These are phyloP conservation scores for Tenodera sinensis DNA, from an alignment of 2,888 invertebrate genomes.

Conservation along the genomic window DNA sequence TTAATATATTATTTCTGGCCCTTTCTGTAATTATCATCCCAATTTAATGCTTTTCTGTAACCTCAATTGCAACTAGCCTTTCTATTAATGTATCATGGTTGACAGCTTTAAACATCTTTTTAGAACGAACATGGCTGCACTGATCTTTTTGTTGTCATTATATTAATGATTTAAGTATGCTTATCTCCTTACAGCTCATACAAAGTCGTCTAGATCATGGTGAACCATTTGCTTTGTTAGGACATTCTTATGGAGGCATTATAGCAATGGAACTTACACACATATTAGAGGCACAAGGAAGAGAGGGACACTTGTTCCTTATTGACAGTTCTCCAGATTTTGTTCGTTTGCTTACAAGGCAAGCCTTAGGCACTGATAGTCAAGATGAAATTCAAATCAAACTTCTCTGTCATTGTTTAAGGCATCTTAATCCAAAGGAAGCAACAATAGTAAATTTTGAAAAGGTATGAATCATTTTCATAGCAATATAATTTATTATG, in stretches of 20 bases:
- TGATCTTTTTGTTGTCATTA: too few species aligned
- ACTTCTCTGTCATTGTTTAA: slow-evolving; percentile 51
- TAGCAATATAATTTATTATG: too few species aligned
- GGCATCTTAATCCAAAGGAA: not conserved
- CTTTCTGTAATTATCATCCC: too few species aligned
- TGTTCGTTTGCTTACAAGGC: slow-evolving; percentile 40
- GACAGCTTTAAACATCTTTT: too few species aligned
- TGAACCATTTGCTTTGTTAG: slow-evolving; percentile 67
- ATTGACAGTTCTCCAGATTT: slow-evolving; percentile 80
- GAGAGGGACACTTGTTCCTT: slow-evolving; percentile 62
- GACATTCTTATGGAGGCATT: slow-evolving; percentile 84
- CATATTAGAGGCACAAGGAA: slow-evolving; percentile 64
- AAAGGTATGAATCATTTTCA: not conserved
- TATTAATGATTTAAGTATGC: too few species aligned
- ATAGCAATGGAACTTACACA: slow-evolving; percentile 73
- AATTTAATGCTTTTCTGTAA: too few species aligned
- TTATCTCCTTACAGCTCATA: slow-evolving; percentile 17
- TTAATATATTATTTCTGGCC: too few species aligned
- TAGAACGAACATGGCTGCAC: too few species aligned
- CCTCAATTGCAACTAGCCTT: too few species aligned
- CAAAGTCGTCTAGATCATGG: slow-evolving; percentile 30
- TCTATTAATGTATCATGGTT: too few species aligned
- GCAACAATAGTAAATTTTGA: not conserved
- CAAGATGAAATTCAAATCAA: slow-evolving; percentile 55
- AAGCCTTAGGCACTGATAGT: slow-evolving; percentile 42